Evolutionary conservation across 2,113 vertebrate species (phyloP).

Genomic region (Ctenodactylus gundi): DNA sequence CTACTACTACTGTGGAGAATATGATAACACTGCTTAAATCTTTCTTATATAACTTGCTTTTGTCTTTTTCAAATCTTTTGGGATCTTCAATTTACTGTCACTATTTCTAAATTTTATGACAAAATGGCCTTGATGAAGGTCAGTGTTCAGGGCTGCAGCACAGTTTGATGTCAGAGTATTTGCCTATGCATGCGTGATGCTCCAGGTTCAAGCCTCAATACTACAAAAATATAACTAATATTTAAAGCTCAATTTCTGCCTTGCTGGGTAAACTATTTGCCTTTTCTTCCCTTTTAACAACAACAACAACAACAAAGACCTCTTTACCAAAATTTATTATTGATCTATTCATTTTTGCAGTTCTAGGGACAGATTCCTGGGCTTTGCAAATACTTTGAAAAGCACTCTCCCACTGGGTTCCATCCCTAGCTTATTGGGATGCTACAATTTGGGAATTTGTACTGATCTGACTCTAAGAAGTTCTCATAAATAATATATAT

Average conservation of each 20-base stretch:
- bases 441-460: not conserved
- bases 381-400: not conserved
- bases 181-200: not conserved
- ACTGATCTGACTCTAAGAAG: not conserved
- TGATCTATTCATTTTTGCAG: not conserved
- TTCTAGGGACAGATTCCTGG: not conserved
- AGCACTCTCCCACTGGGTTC: not conserved
- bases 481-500: too few species aligned
- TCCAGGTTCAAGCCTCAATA: not conserved
- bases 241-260: not conserved
- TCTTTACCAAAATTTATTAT: not conserved
- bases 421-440: not conserved
- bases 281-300: not conserved
- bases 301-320: too few species aligned
- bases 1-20: not conserved
- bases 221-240: not conserved
- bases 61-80: not conserved
- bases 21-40: not conserved
- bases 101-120: not conserved
- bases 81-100: not conserved
- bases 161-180: not conserved
- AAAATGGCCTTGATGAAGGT: not conserved
- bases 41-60: not conserved
- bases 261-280: not conserved
- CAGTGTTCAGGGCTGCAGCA: not conserved